Percentiles rank a stretch among this genome's conserved stretches.
phyloP scores from a whole-genome alignment of 2,888 invertebrate species.

The Cyclophora albipunctata region DNA sequence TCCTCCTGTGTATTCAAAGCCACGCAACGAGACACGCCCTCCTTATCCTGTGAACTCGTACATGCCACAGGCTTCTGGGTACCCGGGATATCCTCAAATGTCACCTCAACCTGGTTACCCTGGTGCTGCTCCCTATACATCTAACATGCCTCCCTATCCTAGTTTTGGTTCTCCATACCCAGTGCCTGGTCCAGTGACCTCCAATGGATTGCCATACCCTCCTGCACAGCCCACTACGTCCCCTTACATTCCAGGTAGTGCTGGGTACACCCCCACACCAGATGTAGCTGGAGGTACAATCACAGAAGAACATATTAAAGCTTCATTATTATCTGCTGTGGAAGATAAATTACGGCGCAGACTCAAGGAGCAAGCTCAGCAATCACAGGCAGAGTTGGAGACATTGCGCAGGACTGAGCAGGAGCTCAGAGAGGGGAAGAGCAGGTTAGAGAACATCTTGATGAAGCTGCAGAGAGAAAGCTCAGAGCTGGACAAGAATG shows the following conservation, averaged over 20 bases:
- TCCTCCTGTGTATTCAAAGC: conserved; percentile 93
- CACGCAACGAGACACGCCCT: conserved; percentile 75
- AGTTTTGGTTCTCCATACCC: conserved; percentile 62
- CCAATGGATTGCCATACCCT: conserved; percentile 43
- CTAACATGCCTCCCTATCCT: conserved; percentile 66
- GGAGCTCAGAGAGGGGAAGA: conserved; percentile 89
- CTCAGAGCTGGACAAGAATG: conserved; percentile 88
- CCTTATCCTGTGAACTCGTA: conserved; percentile 73
- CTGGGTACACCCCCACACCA: conserved; percentile 40
- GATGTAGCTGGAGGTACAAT: conserved; percentile 84
- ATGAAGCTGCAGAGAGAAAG: conserved; percentile 84
- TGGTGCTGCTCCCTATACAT: conserved; percentile 54
- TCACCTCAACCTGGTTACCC: conserved; percentile 47
- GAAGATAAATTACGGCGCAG: conserved; percentile 93
- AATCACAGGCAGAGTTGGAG: conserved; percentile 93
- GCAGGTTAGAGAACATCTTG: conserved; percentile 86
- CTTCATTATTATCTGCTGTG: conserved; percentile 94
- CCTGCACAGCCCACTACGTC: conserved; percentile 31
- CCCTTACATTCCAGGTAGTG: conserved; percentile 44
- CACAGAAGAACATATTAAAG: conserved; percentile 95
- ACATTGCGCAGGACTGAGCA: conserved; percentile 90
- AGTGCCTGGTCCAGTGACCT: conserved; percentile 29
- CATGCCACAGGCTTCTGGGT: conserved; percentile 64
- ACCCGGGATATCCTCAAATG: conserved; percentile 48
- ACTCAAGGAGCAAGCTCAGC: conserved; percentile 91